Evolutionary conservation across 2,888 invertebrate genomes (phyloP), one percentile per base, ranked within the genome.

Genomic region (Caenorhabditis doughertyi): DNA sequence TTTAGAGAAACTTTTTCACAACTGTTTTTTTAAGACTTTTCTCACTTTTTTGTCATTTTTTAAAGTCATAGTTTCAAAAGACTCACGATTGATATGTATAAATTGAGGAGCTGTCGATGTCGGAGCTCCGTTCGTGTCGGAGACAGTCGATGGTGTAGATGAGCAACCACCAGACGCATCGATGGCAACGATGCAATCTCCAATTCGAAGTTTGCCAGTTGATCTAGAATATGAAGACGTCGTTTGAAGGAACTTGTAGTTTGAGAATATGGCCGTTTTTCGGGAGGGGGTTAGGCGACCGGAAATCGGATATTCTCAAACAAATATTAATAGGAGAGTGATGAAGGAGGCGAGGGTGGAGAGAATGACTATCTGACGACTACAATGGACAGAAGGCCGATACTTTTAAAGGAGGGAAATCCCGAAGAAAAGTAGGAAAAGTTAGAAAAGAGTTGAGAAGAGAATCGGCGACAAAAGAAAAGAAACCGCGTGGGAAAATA

Each of bases 121-220:
- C 49, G 65, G 13, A 27, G n/a, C 64, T 74, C 74, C 74, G 65
- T 74, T 74, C 64, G 47, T 53, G 53, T 44, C 53, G 58, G 64
- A 32, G 58, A 51, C 60, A 49, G 67, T 74, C 21, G 65, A 35
- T 65, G 62, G 51, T 49, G 65, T 58, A 65, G 64, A 58, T 55
- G 79, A 56, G 11, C 71, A 76, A 51, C 65, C 64, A 51, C 71
- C 72, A 55, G 72, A 65, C 73, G 82, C 76, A 83, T 79, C 83
- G 79, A 83, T 79, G 58, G 68, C 84, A 56, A 89, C 68, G 51
- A 88, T 74, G 79, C 89, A 86, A 76, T 89, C 89, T 70, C 89
- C 89, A 62, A 89, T 88, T 25, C 89, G 89, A 67, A 89, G 83
- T 68, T 85, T 85, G 76, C 89, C 89, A 67, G 77, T 56, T 56